Evolutionary conservation across 2,113 vertebrate genomes (phyloP).

Genomic region (Malurus melanocephalus): DNA sequence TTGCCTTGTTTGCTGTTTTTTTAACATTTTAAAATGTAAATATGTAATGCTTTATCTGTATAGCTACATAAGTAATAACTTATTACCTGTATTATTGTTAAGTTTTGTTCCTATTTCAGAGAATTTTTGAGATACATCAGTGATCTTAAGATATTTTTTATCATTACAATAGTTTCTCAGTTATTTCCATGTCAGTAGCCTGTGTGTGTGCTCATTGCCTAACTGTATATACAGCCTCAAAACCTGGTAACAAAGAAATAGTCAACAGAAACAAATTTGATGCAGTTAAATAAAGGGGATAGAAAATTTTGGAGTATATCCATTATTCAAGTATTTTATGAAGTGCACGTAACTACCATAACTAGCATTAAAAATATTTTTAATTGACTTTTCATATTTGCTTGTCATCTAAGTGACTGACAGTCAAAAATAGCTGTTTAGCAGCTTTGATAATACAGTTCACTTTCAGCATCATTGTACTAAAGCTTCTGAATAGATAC

Average conservation of each 20-base stretch:
- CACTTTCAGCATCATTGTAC: background rate
- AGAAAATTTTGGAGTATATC: background rate
- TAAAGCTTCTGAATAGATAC: background rate
- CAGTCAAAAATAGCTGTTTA: background rate
- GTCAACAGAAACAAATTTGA: background rate
- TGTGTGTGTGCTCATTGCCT: background rate
- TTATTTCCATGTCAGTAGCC: background rate
- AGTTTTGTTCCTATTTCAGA: background rate
- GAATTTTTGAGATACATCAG: background rate
- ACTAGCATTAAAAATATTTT: background rate
- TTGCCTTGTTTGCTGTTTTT: background rate
- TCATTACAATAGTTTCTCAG: background rate
- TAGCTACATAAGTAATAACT: background rate
- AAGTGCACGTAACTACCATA: accelerated
- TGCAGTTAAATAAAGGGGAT: background rate
- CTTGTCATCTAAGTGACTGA: background rate
- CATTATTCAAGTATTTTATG: background rate
- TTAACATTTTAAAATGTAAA: background rate
- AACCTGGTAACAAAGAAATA: background rate
- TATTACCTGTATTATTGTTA: background rate
- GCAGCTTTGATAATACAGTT: background rate
- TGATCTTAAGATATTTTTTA: background rate
- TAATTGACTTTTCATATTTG: background rate
- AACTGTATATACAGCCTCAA: background rate
- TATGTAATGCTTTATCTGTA: background rate